These are phyloP conservation scores for Ornithorhynchus anatinus DNA, from an alignment of 2,113 vertebrate genomes.

Conservation along the genomic window DNA sequence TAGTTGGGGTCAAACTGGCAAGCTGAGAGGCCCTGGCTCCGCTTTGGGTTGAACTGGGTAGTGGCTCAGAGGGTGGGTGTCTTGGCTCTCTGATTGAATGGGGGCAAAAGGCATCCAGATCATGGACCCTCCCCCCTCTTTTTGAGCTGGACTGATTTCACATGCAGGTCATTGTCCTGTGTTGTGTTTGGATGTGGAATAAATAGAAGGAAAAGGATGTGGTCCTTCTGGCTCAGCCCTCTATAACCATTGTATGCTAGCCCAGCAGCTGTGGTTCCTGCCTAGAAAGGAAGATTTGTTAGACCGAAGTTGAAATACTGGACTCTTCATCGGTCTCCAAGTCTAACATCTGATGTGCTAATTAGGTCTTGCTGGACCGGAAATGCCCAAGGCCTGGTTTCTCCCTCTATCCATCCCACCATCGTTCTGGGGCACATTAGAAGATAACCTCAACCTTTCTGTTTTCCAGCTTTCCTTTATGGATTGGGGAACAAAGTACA, in stretches of 20 bases:
- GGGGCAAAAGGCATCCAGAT: background rate
- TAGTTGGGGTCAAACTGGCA: background rate
- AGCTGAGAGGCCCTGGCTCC: background rate
- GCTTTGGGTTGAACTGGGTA: background rate
- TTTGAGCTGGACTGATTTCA: background rate
- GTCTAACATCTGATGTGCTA: too few relatives aligned
- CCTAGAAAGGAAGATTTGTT: background rate
- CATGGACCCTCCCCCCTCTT: background rate
- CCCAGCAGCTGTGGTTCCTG: background rate
- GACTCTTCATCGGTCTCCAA: too few relatives aligned
- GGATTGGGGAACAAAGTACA: too few relatives aligned
- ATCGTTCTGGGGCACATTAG: too few relatives aligned
- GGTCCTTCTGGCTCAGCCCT: background rate
- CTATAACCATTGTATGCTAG: background rate
- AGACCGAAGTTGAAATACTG: too few relatives aligned
- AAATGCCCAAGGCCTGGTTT: too few relatives aligned
- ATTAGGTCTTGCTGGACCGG: too few relatives aligned
- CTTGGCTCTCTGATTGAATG: background rate
- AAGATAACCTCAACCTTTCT: too few relatives aligned
- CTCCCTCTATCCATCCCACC: too few relatives aligned
- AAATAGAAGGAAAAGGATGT: background rate
- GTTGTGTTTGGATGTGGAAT: background rate
- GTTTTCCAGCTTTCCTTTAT: too few relatives aligned
- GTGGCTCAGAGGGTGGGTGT: background rate
- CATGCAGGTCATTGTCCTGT: background rate